Base-by-base conservation (phyloP, 2,888 invertebrate species). In the Hirtodrosophila cameraria region DNA sequence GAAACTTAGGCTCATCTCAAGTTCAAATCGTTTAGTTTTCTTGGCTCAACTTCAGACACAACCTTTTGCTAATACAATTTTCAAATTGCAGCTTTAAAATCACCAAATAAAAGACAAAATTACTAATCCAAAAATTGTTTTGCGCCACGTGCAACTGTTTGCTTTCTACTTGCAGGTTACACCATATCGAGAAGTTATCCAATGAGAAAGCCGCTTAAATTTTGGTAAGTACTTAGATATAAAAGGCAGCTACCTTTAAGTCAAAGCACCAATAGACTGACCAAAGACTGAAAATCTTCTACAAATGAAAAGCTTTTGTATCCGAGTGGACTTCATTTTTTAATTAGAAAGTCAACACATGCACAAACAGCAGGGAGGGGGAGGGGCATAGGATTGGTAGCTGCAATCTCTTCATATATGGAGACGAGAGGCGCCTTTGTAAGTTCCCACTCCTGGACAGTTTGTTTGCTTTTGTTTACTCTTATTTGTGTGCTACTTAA, bases 161-260 rank as follows among this genome's bases (percentile, higher is more conserved):
- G 79, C 76, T 83, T 58, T 83, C 25, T 88, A 65, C 50, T 89
- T 89, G 52, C 87, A 89, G 89, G 88, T 90, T 89, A 89, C 89
- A 90, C 89, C 89, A 89, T 87, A 89, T 87, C 89, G 89, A 90
- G 88, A 88, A 89, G 86, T 90, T 89, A 89, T 89, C 89, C 90
- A 89, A 89, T 89, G 88, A 89, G 83, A 89, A 88, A 84, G 89
- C 88, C 90, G 87, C 88, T 87, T 88, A 88, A 86, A 88, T 86
- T 89, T 88, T 88, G 89, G 89, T 89, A 83, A 89, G 89, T 88
- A 55, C 57, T 4, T 12, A 1, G 2, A 25, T 6, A n/a, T n/a
- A n/a, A n/a, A n/a, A 33, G 16, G 1, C 15, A 45, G 4, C 11
- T 53, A 46, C 16, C 49, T 64, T 60, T 54, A 74, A 74, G 59